Evolutionary conservation across 2,797 vertebrate species (phyloP).

Genomic region (Nannoperca obscura): DNA sequence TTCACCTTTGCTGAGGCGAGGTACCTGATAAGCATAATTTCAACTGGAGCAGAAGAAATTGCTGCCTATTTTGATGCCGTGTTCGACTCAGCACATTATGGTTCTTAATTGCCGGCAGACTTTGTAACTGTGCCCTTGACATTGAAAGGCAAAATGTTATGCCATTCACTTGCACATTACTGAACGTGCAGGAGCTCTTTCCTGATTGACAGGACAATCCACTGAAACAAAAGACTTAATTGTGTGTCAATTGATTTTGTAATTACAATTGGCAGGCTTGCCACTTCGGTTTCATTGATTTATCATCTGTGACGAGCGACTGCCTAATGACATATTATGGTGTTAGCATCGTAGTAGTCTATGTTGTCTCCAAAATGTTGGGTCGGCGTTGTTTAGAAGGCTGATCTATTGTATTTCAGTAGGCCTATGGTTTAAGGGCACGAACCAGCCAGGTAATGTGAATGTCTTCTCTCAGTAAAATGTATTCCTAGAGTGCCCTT

Average conservation of each 20-base stretch:
- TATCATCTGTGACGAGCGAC: constrained; percentile 65
- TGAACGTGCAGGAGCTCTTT: constrained; percentile 46
- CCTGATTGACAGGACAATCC: constrained; percentile 80
- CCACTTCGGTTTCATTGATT: constrained; percentile 73
- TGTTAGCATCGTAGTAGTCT: constrained; percentile 12
- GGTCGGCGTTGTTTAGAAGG: constrained; percentile 1
- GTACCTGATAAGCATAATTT: constrained; percentile 93
- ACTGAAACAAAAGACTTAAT: constrained; percentile 82
- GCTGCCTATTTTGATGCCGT: constrained; percentile 84
- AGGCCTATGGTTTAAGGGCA: background rate
- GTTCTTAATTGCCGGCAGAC: constrained; percentile 80
- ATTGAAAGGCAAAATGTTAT: constrained; percentile 72
- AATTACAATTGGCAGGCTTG: constrained; percentile 81
- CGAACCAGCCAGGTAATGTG: background rate
- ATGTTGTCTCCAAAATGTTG: constrained; percentile 22
- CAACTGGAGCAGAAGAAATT: constrained; percentile 89
- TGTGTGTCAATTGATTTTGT: constrained; percentile 78
- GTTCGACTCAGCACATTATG: constrained; percentile 78
- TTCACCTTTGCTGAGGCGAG: constrained; percentile 90
- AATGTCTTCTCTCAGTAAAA: background rate
- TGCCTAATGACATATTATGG: constrained; percentile 65
- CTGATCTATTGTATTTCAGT: background rate
- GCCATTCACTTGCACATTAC: constrained; percentile 69
- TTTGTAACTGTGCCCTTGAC: constrained; percentile 77
- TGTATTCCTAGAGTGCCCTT: constrained; percentile 19